A percentile compares a stretch with the other conserved stretches of the same genome.
phyloP scores from a whole-genome alignment of 2,113 vertebrate genomes.

The Istiophorus platypterus region DNA sequence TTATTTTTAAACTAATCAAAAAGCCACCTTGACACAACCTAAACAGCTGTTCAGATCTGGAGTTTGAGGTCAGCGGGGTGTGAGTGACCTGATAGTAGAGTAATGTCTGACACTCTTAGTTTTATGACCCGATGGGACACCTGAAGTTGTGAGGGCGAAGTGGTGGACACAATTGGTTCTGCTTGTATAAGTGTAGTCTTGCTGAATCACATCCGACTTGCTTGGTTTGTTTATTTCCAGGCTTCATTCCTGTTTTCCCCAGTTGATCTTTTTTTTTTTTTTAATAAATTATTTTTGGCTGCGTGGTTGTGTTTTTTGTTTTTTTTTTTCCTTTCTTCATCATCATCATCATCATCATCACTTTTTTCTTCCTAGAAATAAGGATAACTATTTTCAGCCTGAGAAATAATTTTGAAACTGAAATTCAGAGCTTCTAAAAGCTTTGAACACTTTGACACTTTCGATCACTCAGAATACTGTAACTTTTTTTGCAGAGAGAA shows the following conservation, averaged over 20 bases:
- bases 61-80: slow-evolving; percentile 2
- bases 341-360: neutral
- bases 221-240: slow-evolving; percentile 1
- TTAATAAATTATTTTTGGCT: neutral
- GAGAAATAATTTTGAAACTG: neutral
- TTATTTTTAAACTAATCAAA: neutral
- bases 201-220: neutral
- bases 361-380: neutral
- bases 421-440: neutral
- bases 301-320: neutral
- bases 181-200: neutral
- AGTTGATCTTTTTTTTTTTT: neutral
- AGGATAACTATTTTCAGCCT: neutral
- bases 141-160: neutral
- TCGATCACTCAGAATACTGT: neutral
- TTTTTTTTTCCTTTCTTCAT: neutral
- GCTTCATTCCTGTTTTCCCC: neutral
- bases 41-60: neutral
- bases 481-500: neutral
- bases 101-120: slow-evolving; percentile 5
- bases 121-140: slow-evolving; percentile 14
- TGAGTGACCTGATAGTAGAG: slow-evolving; percentile 11
- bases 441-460: no score
- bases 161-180: neutral
- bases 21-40: neutral